phyloP scores from a whole-genome alignment of 2,888 invertebrate genomes.

The Agrotis ipsilon region DNA sequence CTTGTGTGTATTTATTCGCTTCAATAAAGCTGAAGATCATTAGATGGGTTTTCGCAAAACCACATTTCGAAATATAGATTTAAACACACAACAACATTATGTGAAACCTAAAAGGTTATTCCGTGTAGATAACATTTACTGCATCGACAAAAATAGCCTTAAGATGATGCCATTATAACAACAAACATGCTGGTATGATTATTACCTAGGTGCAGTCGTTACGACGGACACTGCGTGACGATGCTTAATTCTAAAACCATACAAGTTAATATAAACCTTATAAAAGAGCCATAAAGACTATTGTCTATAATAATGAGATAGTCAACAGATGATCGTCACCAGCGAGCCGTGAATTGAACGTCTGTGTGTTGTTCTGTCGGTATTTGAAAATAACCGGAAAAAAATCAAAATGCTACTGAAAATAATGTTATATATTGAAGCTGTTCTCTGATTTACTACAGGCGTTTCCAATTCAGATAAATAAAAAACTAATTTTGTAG shows the following conservation, averaged over 20 bases:
- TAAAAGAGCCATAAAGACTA: neutral
- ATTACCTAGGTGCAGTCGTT: conserved; percentile 63
- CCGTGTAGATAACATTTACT: conserved; percentile 54
- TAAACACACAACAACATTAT: conserved; percentile 23
- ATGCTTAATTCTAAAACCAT: conserved; percentile 13
- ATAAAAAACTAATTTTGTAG: conserved; percentile 19
- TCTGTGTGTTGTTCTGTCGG: conserved; percentile 14
- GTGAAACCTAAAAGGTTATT: conserved; percentile 55
- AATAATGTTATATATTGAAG: conserved; percentile 16
- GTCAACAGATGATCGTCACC: conserved; percentile 26
- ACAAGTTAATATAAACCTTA: conserved; percentile 42
- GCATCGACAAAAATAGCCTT: conserved; percentile 75
- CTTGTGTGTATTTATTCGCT: conserved; percentile 11
- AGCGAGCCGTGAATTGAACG: conserved; percentile 35
- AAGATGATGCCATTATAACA: conserved; percentile 72
- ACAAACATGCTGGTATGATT: conserved; percentile 63
- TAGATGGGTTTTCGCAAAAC: conserved; percentile 5
- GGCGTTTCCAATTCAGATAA: conserved; percentile 11
- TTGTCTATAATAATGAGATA: conserved; percentile 9
- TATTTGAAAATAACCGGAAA: conserved; percentile 12
- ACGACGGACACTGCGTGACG: conserved; percentile 51
- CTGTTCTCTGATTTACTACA: neutral
- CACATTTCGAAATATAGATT: conserved; percentile 21
- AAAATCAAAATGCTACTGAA: conserved; percentile 17
- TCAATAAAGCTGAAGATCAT: conserved; percentile 9